phyloP scores from a whole-genome alignment of 2,113 vertebrate species.

The Eubucco bourcierii region DNA sequence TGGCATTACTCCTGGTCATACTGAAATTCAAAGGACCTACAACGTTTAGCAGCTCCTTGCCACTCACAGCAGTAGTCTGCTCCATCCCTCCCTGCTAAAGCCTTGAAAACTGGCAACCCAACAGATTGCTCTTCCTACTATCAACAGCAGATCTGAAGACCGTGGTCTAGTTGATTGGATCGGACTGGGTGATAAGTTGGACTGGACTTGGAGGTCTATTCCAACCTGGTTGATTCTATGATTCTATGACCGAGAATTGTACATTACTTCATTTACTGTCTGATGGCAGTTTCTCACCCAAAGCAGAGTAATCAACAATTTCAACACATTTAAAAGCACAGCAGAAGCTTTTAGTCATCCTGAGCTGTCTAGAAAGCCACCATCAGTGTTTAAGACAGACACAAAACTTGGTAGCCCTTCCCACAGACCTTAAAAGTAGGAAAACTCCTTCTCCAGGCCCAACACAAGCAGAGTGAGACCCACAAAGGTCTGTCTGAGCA shows the following conservation, averaged over 20 bases:
- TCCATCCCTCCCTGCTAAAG: neutral
- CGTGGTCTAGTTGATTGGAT: no score
- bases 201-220: no score
- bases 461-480: fast-evolving
- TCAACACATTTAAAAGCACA: neutral
- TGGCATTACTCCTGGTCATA: neutral
- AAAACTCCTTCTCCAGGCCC: neutral
- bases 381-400: neutral
- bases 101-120: neutral
- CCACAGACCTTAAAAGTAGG: neutral
- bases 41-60: neutral
- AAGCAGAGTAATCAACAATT: neutral
- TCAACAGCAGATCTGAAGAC: neutral
- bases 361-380: neutral
- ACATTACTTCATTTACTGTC: neutral
- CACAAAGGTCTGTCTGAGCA: fast-evolving
- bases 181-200: no score
- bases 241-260: neutral
- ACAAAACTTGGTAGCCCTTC: neutral
- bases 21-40: neutral
- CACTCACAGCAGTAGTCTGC: neutral
- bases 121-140: neutral
- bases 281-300: neutral
- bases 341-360: neutral
- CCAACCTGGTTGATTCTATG: no score